Evolutionary conservation across 2,888 invertebrate species (phyloP).

Genomic region (Cabera pusaria): DNA sequence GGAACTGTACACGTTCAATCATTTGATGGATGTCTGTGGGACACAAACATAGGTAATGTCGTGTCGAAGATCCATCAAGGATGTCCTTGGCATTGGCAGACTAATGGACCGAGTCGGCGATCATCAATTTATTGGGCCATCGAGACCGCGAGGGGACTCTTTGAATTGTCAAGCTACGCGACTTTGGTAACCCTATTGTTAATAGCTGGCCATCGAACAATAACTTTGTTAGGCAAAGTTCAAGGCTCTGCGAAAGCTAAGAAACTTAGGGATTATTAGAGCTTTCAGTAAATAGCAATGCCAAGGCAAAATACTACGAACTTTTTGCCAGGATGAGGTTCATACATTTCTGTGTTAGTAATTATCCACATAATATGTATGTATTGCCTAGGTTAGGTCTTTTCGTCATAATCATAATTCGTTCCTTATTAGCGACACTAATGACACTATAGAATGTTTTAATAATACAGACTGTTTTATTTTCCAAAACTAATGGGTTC

Average conservation of each 20-base stretch:
- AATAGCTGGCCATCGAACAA: conserved; percentile 1
- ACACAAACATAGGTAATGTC: conserved; percentile 52
- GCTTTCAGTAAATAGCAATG: too few relatives aligned
- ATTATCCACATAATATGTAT: too few relatives aligned
- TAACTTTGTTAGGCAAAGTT: conserved; percentile 5
- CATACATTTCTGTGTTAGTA: too few relatives aligned
- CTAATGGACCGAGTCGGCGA: conserved; percentile 50
- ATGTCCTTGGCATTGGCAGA: conserved; percentile 58
- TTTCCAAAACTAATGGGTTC: too few relatives aligned
- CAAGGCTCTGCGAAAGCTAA: conserved; percentile 5
- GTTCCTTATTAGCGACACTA: too few relatives aligned
- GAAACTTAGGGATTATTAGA: too few relatives aligned
- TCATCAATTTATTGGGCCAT: conserved; percentile 39
- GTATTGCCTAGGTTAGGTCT: too few relatives aligned
- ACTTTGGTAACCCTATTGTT: conserved; percentile 17
- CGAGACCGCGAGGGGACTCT: conserved; percentile 21
- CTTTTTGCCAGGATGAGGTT: too few relatives aligned
- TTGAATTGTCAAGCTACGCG: conserved; percentile 17
- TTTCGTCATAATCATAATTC: too few relatives aligned
- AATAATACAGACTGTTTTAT: too few relatives aligned
- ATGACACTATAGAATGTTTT: too few relatives aligned
- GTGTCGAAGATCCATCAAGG: conserved; percentile 55
- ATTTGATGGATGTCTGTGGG: conserved; percentile 41
- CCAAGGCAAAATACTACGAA: too few relatives aligned
- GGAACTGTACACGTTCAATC: conserved; percentile 19